Percentiles rank a stretch among this genome's conserved stretches.
Evolutionary conservation across 2,888 invertebrate species (phyloP).

Genomic region (Ferdinandea cuprea): DNA sequence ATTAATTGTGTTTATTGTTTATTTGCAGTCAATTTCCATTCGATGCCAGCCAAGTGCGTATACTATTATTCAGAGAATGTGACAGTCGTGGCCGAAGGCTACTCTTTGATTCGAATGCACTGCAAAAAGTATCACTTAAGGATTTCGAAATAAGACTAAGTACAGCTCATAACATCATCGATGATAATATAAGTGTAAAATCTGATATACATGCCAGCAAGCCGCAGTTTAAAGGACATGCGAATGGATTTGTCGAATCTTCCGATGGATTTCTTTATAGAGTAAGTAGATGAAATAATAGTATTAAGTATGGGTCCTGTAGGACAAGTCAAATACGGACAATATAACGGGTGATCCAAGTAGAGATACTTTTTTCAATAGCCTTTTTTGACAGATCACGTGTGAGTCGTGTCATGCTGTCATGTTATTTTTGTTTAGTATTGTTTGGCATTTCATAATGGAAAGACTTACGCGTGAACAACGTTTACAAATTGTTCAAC

Average conservation of each 20-base stretch:
- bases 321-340: too few relatives aligned
- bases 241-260: constrained; percentile 85
- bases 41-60: constrained; percentile 88
- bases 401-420: too few relatives aligned
- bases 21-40: constrained; percentile 85
- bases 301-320: background rate
- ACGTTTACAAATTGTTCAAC: too few relatives aligned
- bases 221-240: constrained; percentile 77
- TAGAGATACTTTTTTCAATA: too few relatives aligned
- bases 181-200: constrained; percentile 64
- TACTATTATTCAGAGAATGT: constrained; percentile 93
- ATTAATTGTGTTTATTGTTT: background rate
- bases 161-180: constrained; percentile 51
- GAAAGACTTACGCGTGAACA: too few relatives aligned
- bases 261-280: constrained; percentile 87
- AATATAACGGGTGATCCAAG: too few relatives aligned
- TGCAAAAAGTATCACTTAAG: constrained; percentile 85
- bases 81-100: constrained; percentile 91
- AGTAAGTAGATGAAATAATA: constrained; percentile 83
- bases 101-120: constrained; percentile 91
- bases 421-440: too few relatives aligned
- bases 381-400: too few relatives aligned
- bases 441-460: too few relatives aligned
- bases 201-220: constrained; percentile 40
- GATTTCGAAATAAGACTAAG: constrained; percentile 75